These are phyloP conservation scores for Cyclopterus lumpus DNA, from an alignment of 2,797 vertebrate species.

Conservation along the genomic window DNA sequence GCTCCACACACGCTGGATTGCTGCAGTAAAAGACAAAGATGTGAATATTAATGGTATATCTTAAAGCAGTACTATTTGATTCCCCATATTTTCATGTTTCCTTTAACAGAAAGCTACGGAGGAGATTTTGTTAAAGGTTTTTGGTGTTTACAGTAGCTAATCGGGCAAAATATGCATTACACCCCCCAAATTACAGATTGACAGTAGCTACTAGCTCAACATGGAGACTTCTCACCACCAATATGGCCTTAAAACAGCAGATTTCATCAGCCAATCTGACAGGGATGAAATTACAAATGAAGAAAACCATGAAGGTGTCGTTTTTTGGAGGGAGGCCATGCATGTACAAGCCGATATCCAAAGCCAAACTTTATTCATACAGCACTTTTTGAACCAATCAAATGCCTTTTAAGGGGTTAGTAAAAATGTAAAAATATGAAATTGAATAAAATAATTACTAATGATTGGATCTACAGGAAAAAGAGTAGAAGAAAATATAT, in stretches of 20 bases:
- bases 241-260: background rate
- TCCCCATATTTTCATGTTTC: background rate
- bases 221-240: background rate
- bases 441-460: background rate
- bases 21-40: conserved; percentile 72
- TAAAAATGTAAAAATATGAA: background rate
- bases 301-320: background rate
- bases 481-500: background rate
- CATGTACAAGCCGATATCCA: background rate
- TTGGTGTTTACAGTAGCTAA: background rate
- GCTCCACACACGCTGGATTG: conserved; percentile 97
- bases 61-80: background rate
- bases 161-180: background rate
- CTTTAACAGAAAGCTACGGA: background rate
- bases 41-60: background rate
- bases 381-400: background rate
- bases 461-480: background rate
- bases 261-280: background rate
- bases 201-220: background rate
- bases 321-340: background rate
- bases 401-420: background rate
- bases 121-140: background rate
- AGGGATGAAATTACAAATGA: background rate
- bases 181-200: background rate
- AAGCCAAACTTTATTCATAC: background rate